Conservation (phyloP, 2,888 invertebrate genomes). For the Arge pagana region DNA sequence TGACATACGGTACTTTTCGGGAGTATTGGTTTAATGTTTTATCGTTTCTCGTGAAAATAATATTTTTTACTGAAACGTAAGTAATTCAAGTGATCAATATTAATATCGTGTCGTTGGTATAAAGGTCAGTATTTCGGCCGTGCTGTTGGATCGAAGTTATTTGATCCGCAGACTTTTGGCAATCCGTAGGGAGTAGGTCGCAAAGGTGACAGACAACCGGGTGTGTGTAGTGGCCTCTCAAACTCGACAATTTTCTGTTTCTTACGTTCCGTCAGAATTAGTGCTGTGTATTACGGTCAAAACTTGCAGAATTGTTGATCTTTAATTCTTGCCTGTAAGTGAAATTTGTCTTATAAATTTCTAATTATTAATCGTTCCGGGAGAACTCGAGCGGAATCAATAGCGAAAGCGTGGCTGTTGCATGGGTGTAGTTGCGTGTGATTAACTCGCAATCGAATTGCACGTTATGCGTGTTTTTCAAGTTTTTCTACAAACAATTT, state of each 20-base stretch:
- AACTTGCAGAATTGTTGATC: not conserved
- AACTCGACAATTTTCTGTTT: constrained; percentile 1
- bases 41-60: constrained; percentile 67
- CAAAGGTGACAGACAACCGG: constrained; percentile 53
- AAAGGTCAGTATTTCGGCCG: constrained; percentile 27
- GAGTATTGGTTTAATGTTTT: constrained; percentile 73
- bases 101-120: constrained; percentile 31
- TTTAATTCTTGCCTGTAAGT: not conserved
- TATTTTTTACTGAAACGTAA: constrained; percentile 59
- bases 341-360: too few relatives aligned
- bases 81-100: constrained; percentile 44
- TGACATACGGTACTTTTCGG: constrained; percentile 76
- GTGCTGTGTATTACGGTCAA: constrained; percentile 6
- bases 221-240: constrained; percentile 47
- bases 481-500: not conserved
- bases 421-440: too few relatives aligned
- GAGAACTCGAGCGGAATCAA: constrained; percentile 39
- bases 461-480: not conserved
- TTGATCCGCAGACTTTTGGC: constrained; percentile 36
- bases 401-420: constrained; percentile 47
- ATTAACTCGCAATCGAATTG: constrained; percentile 26
- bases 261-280: not conserved
- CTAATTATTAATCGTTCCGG: not conserved
- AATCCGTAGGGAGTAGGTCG: constrained; percentile 48
- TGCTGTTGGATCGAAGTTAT: constrained; percentile 33